Percentiles rank a stretch among this genome's conserved stretches.
phyloP scores from a whole-genome alignment of 2,113 vertebrate species.

The Psephotus haematonotus region DNA sequence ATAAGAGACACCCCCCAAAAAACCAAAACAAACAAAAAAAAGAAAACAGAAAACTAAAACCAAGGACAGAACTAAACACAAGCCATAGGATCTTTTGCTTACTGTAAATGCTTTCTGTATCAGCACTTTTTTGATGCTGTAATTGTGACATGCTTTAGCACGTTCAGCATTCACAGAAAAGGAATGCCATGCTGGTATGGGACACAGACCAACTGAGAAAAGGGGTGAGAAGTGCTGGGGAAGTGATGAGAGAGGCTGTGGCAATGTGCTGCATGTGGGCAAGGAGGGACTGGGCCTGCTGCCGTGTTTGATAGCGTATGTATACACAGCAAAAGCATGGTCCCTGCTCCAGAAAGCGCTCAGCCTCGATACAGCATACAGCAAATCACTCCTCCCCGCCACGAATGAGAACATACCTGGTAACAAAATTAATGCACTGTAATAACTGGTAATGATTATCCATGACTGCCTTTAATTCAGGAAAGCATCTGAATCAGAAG shows the following conservation, averaged over 20 bases:
- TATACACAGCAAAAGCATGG: not conserved
- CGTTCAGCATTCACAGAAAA: not conserved
- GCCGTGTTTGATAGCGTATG: rapidly evolving
- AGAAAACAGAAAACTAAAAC: not conserved
- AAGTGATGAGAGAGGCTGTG: not conserved
- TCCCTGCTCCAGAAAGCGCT: not conserved
- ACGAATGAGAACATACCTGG: not conserved
- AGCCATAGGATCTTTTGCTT: not conserved
- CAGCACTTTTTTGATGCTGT: not conserved
- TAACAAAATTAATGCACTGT: not conserved
- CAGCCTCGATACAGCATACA: not conserved
- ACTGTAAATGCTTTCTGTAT: not conserved
- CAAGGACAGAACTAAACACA: not conserved
- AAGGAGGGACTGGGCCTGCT: not conserved
- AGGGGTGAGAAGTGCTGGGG: not conserved
- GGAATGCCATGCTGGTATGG: not conserved
- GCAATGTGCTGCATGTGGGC: not conserved
- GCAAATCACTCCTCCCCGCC: not conserved
- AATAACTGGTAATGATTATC: not conserved
- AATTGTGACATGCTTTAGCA: not conserved
- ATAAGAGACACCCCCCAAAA: not conserved
- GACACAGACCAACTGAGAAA: not conserved
- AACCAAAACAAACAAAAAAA: not conserved
- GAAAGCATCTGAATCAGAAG: not conserved
- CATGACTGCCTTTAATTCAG: not conserved